phyloP scores from a whole-genome alignment of 2,797 vertebrate genomes.

The Bryconaethiops microstoma region DNA sequence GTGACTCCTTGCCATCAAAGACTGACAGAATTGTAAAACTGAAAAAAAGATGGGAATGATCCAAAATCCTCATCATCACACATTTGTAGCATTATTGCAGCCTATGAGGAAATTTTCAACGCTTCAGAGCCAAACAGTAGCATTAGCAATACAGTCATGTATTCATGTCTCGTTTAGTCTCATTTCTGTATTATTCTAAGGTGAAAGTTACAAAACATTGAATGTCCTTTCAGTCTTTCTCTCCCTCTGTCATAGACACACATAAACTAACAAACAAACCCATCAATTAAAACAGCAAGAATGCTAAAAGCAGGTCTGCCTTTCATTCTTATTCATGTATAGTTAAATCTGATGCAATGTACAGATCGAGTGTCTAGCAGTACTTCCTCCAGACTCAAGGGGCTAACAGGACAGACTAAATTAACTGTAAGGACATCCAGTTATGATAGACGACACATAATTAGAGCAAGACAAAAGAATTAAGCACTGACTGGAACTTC shows the following conservation, averaged over 20 bases:
- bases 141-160: neutral
- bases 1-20: neutral
- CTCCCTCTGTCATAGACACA: neutral
- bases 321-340: constrained; percentile 72
- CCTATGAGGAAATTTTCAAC: neutral
- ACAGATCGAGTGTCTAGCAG: constrained; percentile 62
- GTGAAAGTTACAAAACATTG: no score
- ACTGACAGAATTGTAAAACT: neutral
- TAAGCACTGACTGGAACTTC: constrained; percentile 64
- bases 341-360: constrained; percentile 81
- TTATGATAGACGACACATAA: constrained; percentile 73
- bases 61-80: neutral
- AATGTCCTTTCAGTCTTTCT: neutral
- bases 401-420: constrained; percentile 1
- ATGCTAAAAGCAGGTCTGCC: constrained; percentile 39
- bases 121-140: no score
- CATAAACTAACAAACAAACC: constrained; percentile 18
- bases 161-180: neutral
- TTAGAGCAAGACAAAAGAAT: constrained; percentile 67
- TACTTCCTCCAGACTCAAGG: constrained; percentile 18
- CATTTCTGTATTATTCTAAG: neutral
- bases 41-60: neutral
- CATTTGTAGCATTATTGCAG: neutral
- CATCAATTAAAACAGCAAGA: constrained; percentile 38
- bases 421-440: constrained; percentile 66